Conservation (phyloP, 2,797 vertebrate species). For the Avahi laniger region DNA sequence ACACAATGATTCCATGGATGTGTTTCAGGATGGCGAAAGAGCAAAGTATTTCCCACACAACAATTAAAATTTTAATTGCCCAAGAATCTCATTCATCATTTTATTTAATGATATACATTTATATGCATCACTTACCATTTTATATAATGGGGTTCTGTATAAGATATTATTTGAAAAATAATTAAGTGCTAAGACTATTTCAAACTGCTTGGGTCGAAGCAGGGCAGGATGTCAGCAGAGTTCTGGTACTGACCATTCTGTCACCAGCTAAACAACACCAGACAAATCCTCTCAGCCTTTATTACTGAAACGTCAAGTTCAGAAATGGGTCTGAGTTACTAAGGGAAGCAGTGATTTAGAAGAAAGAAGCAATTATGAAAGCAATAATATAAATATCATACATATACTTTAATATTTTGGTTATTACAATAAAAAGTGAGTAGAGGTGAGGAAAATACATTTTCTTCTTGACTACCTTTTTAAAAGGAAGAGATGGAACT, state of each 20-base stretch:
- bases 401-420: background rate
- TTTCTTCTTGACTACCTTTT: background rate
- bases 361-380: background rate
- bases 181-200: background rate
- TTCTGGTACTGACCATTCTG: background rate
- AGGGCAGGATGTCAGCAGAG: background rate
- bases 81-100: background rate
- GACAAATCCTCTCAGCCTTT: background rate
- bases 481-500: background rate
- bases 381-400: background rate
- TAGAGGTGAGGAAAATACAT: background rate
- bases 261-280: background rate
- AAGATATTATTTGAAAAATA: background rate
- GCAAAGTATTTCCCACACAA: background rate
- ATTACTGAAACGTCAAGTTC: background rate
- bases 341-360: background rate
- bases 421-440: background rate
- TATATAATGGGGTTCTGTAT: background rate
- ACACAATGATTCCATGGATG: background rate
- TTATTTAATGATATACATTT: background rate
- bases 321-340: background rate
- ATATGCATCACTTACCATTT: background rate
- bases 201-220: background rate
- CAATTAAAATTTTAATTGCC: background rate
- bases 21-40: background rate